A percentile compares a stretch with the other conserved stretches of the same genome.
Evolutionary conservation across 2,113 vertebrate genomes (phyloP).

Genomic region (Peromyscus polionotus): DNA sequence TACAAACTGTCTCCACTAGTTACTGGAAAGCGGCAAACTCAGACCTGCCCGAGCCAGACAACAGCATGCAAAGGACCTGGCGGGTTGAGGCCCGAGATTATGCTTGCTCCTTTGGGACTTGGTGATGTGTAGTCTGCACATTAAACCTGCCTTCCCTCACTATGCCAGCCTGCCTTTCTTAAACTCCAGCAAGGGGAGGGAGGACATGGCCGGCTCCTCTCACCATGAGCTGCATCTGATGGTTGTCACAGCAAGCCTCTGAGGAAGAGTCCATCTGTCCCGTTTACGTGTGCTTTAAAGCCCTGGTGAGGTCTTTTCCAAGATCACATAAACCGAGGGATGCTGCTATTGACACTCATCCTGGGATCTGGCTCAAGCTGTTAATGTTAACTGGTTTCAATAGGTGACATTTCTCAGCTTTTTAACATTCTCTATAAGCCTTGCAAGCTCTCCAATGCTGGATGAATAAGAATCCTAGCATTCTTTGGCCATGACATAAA

Average conservation of each 20-base stretch:
- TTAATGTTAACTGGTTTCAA: not conserved
- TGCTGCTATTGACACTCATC: not conserved
- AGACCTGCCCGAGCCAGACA: not conserved
- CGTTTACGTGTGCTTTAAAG: not conserved
- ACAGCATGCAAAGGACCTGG: not conserved
- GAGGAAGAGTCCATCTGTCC: not conserved
- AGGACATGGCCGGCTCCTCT: not conserved
- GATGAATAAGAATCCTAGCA: not conserved
- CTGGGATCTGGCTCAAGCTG: not conserved
- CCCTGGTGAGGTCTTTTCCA: not conserved
- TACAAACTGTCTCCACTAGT: not conserved
- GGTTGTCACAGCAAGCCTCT: not conserved
- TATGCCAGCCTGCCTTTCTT: not conserved
- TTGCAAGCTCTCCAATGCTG: not conserved
- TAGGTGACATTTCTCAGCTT: not conserved
- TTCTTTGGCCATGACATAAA: not conserved
- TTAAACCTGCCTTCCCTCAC: not conserved
- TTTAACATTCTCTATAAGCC: not conserved
- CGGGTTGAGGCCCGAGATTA: not conserved
- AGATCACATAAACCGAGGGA: not conserved
- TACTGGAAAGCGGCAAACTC: not conserved
- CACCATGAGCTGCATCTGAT: not conserved
- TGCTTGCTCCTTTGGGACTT: not conserved
- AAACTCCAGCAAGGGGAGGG: not conserved
- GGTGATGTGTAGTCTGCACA: not conserved